Evolutionary conservation across 2,797 vertebrate genomes (phyloP).

Genomic region (Heliangelus exortis): DNA sequence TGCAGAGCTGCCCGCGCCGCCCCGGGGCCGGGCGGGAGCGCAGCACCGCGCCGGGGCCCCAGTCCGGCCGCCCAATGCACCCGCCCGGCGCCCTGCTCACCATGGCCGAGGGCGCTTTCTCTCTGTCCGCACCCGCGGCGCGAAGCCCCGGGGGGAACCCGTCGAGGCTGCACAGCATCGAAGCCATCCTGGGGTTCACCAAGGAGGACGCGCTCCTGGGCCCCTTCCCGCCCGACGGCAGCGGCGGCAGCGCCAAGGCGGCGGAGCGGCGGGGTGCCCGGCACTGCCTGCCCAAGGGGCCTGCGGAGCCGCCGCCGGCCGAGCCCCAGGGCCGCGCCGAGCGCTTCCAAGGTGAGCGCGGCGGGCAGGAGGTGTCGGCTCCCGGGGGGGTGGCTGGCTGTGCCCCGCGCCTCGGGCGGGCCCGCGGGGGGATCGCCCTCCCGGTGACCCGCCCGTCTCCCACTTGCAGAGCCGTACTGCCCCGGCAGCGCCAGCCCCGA

Average conservation of each 20-base stretch:
- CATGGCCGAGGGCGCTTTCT: conserved; percentile 89
- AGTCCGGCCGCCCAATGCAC: conserved; percentile 81
- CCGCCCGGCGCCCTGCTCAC: conserved; percentile 81
- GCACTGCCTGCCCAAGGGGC: conserved; percentile 63
- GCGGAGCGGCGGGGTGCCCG: conserved; percentile 68
- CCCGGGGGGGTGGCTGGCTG: background rate
- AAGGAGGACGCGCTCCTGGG: conserved; percentile 87
- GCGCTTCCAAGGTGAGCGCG: conserved; percentile 71
- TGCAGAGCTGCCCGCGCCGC: background rate
- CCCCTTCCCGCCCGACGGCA: conserved; percentile 69
- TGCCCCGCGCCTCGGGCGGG: background rate
- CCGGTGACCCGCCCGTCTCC: background rate
- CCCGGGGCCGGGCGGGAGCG: background rate
- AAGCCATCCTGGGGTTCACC: conserved; percentile 93
- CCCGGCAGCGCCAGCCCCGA: conserved; percentile 79
- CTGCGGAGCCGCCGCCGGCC: conserved; percentile 31
- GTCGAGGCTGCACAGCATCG: conserved; percentile 91
- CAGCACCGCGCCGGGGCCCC: background rate
- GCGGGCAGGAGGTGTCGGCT: background rate
- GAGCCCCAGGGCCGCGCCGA: conserved; percentile 25
- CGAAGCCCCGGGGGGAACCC: conserved; percentile 79
- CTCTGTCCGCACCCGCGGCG: conserved; percentile 82
- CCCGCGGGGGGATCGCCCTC: background rate
- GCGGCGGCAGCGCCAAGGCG: conserved; percentile 68
- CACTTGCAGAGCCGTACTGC: conserved; percentile 75